Conservation (phyloP, 1,140 invertebrate species). For the Solenopsis invicta region DNA sequence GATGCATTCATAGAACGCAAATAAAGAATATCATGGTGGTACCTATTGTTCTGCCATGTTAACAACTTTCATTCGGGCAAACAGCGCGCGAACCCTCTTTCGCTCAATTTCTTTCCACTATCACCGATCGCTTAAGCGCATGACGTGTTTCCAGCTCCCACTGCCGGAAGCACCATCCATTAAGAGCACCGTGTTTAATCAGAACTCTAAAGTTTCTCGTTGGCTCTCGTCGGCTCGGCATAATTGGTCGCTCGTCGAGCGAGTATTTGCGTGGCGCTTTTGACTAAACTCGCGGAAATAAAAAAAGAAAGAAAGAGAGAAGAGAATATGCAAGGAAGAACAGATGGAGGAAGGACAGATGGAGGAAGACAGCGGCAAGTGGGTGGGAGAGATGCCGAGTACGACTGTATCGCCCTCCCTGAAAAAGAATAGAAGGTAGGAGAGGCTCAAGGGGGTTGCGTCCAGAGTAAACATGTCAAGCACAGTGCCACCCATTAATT, state of each 20-base stretch:
- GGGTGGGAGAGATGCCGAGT: constrained; percentile 23
- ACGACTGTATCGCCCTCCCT: constrained; percentile 80
- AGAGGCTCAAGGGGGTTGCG: constrained; percentile 76
- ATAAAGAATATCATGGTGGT: neutral
- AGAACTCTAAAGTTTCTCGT: constrained; percentile 82
- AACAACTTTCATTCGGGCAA: constrained; percentile 37
- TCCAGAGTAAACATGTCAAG: constrained; percentile 83
- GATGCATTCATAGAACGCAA: neutral
- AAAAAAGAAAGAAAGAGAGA: constrained; percentile 38
- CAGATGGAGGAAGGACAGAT: constrained; percentile 47
- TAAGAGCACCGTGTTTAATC: constrained; percentile 81
- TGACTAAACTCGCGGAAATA: constrained; percentile 77
- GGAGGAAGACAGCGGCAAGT: constrained; percentile 42
- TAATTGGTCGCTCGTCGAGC: constrained; percentile 78
- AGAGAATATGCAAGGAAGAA: constrained; percentile 10
- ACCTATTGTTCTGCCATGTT: constrained; percentile 40
- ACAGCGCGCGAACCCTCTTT: constrained; percentile 48
- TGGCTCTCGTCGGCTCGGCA: constrained; percentile 64
- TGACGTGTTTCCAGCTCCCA: constrained; percentile 72
- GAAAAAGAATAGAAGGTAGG: constrained; percentile 75
- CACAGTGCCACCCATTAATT: constrained; percentile 82
- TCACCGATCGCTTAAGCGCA: constrained; percentile 70
- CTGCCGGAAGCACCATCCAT: constrained; percentile 77
- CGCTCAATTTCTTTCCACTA: constrained; percentile 57
- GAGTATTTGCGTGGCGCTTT: constrained; percentile 79